Base-by-base conservation (phyloP, 2,888 invertebrate species). In the Cenopis cana region DNA sequence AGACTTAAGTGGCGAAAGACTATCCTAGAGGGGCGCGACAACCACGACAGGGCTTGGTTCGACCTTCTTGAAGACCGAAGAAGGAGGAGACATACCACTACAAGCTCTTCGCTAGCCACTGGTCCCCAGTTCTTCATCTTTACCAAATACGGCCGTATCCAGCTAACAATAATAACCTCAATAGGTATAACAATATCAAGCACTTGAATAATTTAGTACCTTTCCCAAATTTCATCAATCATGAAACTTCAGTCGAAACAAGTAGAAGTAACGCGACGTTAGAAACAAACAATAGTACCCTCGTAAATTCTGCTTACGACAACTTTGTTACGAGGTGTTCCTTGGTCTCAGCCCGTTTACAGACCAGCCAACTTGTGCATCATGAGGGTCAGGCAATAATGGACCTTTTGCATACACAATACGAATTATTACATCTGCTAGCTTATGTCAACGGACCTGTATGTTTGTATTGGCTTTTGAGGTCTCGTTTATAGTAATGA, bases 271-370 rank as follows among this genome's bases (percentile, higher is more conserved):
- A 74, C 68, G 70, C 72, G 71, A 74, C 49, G 75, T 69, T 72
- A 76, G 77, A 79, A 80, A 80, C 79, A 84, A 85, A 82, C 83
- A 81, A 80, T 79, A 79, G 79, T 74, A 74, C 71, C 78, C 60
- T 76, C 82, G 81, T 86, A 83, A 85, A 86, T 84, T 81, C 69
- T 76, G 77, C 75, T 76, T 76, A 79, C 77, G 75, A 77, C 77
- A 74, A 75, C 74, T 75, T 76, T 76, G 78, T 82, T 79, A 80
- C 78, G 78, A 80, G 74, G 68, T 72, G 73, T 69, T 64, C 67
- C 75, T 75, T 76, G 73, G 75, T 75, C 75, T 60, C 69, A 64
- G 67, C 65, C 68, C 65, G 71, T 76, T 78, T 77, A 36, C 12
- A 62, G 20, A 52, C 20, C 52, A 29, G 11, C 64, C 20, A 64